Base-by-base conservation (phyloP, 1,140 invertebrate genomes). In the Oncopodura yosiiana region DNA sequence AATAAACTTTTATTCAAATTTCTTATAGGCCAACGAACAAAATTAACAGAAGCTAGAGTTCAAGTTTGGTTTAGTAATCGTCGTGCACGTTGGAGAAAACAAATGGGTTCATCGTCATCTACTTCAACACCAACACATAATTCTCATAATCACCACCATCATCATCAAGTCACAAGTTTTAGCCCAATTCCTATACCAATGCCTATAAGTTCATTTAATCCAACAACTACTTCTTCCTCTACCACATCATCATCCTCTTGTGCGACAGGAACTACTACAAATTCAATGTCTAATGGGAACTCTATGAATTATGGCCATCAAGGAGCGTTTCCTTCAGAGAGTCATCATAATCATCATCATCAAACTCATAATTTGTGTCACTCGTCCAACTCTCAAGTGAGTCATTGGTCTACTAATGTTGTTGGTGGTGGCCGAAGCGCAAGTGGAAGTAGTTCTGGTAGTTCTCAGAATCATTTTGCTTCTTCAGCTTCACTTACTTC, bases 41-140 rank as follows among this genome's bases (percentile, higher is more conserved):
- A 74, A 50, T 66, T 79, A 30, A 77, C 77, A 3, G 78, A 79
- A 66, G 78, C 77, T 5, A 52, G 78, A 36, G 77, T 79, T 9
- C 71, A 73, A 64, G 74, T 75, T n/a, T 76, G 74, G 74, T 76
- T 75, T 60, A 73, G 70, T 55, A 76, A 76, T 64, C 63, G 74
- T 37, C 53, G 74, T 58, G 74, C 74, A 6, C 62, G 74, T 11
- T 72, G 73, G 66, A 56, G 74, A 14, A 75, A 75, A 63, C 70
- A 71, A 54, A 66, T 76, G 53, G 70, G 70, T 2, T 4, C 42
- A 11, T 16, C n/a, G 24, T 51, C 49, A 14, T 21, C 55, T 14
- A 41, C 39, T 14, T 37, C 54, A 5, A 48, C 50, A 11, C 18
- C 51, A n/a, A 34, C 39, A 12, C 39, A 39, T 3, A 43, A n/a